phyloP scores from a whole-genome alignment of 2,797 vertebrate genomes.

The Tenualosa ilisha region DNA sequence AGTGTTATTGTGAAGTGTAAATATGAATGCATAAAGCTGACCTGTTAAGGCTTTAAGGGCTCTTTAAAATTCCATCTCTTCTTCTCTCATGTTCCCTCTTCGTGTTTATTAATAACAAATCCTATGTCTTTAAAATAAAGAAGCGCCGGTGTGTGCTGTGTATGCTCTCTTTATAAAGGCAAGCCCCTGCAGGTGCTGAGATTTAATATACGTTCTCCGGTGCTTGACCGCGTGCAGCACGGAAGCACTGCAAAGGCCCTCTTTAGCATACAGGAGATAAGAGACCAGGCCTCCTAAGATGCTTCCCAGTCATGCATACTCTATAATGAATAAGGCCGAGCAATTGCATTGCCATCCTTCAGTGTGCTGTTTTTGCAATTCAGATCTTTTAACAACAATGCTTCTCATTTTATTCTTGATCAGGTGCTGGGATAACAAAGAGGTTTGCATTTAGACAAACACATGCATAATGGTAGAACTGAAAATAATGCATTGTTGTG shows the following conservation, averaged over 20 bases:
- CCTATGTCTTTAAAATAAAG: conserved; percentile 25
- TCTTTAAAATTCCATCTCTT: conserved; percentile 14
- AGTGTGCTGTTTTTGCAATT: neutral
- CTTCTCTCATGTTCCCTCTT: neutral
- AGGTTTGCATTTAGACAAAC: conserved; percentile 13
- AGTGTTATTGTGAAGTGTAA: conserved; percentile 14
- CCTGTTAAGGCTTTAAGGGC: conserved; percentile 21
- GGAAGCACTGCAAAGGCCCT: neutral
- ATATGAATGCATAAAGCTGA: conserved; percentile 24
- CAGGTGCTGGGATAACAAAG: conserved; percentile 25
- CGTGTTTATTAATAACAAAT: conserved; percentile 19
- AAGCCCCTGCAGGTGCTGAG: neutral
- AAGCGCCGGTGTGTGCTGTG: neutral
- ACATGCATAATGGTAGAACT: conserved; percentile 18
- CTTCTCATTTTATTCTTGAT: conserved; percentile 28
- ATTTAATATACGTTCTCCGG: neutral
- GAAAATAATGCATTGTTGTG: conserved; percentile 42
- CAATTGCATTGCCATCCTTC: conserved; percentile 6
- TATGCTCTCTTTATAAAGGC: conserved; percentile 2
- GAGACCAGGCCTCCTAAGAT: neutral
- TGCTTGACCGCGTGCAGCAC: neutral
- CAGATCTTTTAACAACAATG: neutral
- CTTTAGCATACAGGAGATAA: conserved; percentile 4
- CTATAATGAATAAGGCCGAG: neutral
- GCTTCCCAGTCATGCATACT: conserved; percentile 3